These are phyloP conservation scores for Catharus bicknelli DNA, from an alignment of 2,113 vertebrate genomes.

Conservation along the genomic window DNA sequence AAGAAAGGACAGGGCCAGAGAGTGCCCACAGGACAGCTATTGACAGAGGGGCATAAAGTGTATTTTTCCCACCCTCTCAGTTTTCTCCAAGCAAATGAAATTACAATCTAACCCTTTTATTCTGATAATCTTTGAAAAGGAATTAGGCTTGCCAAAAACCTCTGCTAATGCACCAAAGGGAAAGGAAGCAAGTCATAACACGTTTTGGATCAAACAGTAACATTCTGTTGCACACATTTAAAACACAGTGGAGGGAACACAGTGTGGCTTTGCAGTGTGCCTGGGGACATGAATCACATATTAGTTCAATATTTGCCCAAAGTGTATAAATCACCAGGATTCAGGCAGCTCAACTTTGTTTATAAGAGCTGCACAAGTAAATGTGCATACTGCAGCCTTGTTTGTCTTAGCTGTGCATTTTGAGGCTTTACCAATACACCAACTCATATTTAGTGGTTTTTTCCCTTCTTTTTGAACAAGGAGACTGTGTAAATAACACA, in stretches of 20 bases:
- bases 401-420: not conserved
- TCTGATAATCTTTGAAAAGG: slow-evolving; percentile 1
- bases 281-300: slow-evolving; percentile 3
- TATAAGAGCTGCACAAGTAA: not conserved
- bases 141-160: not conserved
- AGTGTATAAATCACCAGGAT: slow-evolving; percentile 11
- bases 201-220: slow-evolving; percentile 46
- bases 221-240: slow-evolving; percentile 29
- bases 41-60: not conserved
- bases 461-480: not conserved
- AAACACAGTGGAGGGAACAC: slow-evolving; percentile 32
- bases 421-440: not conserved
- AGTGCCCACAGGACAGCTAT: not conserved
- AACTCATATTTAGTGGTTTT: not conserved
- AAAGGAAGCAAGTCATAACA: slow-evolving; percentile 14
- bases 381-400: not conserved
- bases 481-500: not conserved
- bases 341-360: slow-evolving; percentile 15
- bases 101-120: not conserved
- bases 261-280: not conserved
- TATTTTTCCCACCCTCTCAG: not conserved
- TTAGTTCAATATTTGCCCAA: slow-evolving; percentile 55
- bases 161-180: not conserved
- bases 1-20: not conserved
- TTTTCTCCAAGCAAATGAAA: not conserved